These are phyloP conservation scores for Oreonectes daqikongensis DNA, from an alignment of 2,797 vertebrate genomes.

Conservation along the genomic window DNA sequence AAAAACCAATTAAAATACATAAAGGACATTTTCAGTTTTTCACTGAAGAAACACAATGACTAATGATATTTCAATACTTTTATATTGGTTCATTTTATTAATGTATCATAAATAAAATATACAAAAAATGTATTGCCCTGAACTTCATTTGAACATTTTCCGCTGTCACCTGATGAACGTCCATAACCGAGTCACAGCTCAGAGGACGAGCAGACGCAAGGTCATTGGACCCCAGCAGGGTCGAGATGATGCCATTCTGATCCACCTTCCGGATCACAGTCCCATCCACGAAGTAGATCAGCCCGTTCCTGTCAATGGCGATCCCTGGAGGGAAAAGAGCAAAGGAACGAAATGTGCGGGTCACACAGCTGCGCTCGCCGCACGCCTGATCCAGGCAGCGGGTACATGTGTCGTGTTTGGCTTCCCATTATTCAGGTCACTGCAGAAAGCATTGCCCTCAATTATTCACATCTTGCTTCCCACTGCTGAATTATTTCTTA, in stretches of 20 bases:
- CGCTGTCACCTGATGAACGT: constrained; percentile 91
- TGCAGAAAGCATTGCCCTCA: constrained; percentile 80
- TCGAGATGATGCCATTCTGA: constrained; percentile 95
- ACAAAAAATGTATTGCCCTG: neutral
- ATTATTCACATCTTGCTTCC: constrained; percentile 79
- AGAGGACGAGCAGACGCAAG: constrained; percentile 93
- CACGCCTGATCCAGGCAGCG: constrained; percentile 71
- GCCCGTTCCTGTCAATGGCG: constrained; percentile 91
- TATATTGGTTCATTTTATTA: neutral
- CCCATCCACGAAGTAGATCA: constrained; percentile 98
- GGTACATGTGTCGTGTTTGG: constrained; percentile 80
- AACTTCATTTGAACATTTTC: constrained; percentile 3
- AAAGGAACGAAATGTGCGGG: constrained; percentile 57
- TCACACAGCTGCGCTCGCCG: constrained; percentile 61
- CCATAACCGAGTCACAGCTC: constrained; percentile 96
- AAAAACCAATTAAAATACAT: too few species aligned
- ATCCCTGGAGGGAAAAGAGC: constrained; percentile 78
- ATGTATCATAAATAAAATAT: too few species aligned
- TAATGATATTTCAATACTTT: neutral
- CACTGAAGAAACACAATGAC: neutral
- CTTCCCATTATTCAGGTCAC: constrained; percentile 84
- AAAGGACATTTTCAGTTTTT: neutral
- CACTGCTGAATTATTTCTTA: constrained; percentile 79
- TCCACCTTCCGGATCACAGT: constrained; percentile 97
- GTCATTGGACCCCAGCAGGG: constrained; percentile 95